These are phyloP conservation scores for Boleophthalmus pectinirostris DNA, from an alignment of 2,113 vertebrate genomes.

Conservation along the genomic window DNA sequence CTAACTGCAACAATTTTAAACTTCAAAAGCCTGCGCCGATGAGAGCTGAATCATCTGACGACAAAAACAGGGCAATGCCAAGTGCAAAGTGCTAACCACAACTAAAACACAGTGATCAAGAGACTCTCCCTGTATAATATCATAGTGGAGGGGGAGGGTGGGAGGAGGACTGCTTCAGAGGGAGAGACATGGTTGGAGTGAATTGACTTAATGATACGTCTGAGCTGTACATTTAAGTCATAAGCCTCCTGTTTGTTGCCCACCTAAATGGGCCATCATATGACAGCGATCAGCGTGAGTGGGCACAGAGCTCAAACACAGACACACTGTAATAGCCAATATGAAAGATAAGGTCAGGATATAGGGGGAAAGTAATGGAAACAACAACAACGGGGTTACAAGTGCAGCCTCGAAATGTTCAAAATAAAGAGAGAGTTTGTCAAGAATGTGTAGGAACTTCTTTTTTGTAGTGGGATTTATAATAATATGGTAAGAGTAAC, in stretches of 20 bases:
- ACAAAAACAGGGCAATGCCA: constrained; percentile 43
- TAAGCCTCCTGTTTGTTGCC: constrained; percentile 48
- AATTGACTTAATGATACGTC: constrained; percentile 67
- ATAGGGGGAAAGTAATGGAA: constrained; percentile 24
- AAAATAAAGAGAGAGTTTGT: not conserved
- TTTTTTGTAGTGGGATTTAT: not conserved
- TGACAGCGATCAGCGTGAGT: constrained; percentile 36
- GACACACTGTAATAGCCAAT: constrained; percentile 38
- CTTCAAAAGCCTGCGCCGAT: constrained; percentile 21
- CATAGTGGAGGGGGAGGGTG: constrained; percentile 40
- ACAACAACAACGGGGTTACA: constrained; percentile 7
- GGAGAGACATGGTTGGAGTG: constrained; percentile 55
- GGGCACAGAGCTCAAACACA: constrained; percentile 16
- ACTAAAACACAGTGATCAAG: constrained; percentile 61
- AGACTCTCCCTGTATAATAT: constrained; percentile 56
- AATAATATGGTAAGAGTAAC: not conserved
- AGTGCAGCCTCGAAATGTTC: not conserved
- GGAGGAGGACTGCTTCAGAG: constrained; percentile 45
- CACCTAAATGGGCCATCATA: constrained; percentile 44
- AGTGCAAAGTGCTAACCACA: constrained; percentile 29
- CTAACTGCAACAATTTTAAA: not conserved
- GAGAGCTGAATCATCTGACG: constrained; percentile 36
- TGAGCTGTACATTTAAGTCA: constrained; percentile 49
- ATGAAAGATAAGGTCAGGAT: constrained; percentile 16
- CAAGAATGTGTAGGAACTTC: not conserved